phyloP scores from a whole-genome alignment of 2,888 invertebrate genomes.

The Ichneumon xanthorius region DNA sequence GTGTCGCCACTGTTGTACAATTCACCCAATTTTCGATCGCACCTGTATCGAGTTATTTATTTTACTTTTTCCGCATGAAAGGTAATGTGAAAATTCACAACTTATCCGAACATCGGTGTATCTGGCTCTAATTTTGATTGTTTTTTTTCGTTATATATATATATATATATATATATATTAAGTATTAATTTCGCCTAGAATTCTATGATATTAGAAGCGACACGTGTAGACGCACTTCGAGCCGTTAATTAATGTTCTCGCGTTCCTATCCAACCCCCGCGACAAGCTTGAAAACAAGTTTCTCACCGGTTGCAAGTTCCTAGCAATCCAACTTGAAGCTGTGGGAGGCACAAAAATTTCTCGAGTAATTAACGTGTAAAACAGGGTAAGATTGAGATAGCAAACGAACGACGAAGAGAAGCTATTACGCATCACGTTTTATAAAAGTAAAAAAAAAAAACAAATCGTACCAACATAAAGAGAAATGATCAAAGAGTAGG shows the following conservation, averaged over 20 bases:
- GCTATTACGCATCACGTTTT: background rate
- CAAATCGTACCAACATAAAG: background rate
- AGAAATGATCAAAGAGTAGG: background rate
- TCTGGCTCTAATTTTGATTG: background rate
- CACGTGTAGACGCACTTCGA: background rate
- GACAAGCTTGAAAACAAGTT: background rate
- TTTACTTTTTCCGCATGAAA: background rate
- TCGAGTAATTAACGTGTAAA: slow-evolving; percentile 18
- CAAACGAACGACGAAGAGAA: background rate
- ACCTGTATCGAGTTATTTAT: background rate
- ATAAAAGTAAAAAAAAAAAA: background rate
- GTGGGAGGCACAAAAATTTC: background rate
- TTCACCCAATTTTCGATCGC: background rate
- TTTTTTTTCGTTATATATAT: background rate
- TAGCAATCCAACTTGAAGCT: slow-evolving; percentile 24
- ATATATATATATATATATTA: too few relatives aligned
- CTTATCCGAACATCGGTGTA: background rate
- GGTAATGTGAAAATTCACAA: background rate
- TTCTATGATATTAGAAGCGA: background rate
- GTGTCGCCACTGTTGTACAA: background rate
- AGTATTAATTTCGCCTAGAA: background rate
- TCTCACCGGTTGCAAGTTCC: background rate
- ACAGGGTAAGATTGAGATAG: background rate
- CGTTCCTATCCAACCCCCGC: background rate
- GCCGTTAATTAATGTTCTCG: slow-evolving; percentile 4